Conservation (phyloP, 2,797 vertebrate species). For the Borostomias antarcticus region DNA sequence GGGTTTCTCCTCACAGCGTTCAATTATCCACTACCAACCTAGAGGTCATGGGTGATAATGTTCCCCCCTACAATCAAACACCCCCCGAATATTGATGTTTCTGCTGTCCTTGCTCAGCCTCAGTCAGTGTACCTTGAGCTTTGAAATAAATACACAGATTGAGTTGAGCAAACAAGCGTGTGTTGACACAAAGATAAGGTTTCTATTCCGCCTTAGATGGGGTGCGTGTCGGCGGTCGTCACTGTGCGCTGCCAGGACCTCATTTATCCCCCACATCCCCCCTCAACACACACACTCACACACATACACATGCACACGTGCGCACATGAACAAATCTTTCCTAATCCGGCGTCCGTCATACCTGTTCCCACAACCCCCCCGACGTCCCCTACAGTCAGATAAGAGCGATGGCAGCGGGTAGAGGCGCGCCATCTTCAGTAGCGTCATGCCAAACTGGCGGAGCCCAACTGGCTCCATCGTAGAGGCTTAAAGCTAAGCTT, state of each 20-base stretch:
- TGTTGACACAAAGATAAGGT: conserved; percentile 5
- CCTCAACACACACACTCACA: neutral
- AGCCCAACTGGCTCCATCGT: conserved; percentile 3
- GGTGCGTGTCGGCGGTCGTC: neutral
- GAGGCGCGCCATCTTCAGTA: conserved; percentile 20
- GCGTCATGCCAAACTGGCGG: neutral
- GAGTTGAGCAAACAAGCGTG: neutral
- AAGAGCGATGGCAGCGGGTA: conserved; percentile 34
- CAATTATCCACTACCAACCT: no score
- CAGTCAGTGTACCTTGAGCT: conserved; percentile 10
- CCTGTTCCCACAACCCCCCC: neutral
- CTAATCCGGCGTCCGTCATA: neutral
- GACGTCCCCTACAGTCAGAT: conserved; percentile 34
- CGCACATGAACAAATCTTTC: neutral
- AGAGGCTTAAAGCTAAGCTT: conserved; percentile 45
- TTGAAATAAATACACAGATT: conserved; percentile 8
- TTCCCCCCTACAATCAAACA: no score
- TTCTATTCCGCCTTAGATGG: neutral
- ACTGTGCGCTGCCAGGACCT: neutral
- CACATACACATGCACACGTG: no score
- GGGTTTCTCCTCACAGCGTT: neutral
- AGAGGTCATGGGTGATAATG: no score
- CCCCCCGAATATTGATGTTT: conserved; percentile 15
- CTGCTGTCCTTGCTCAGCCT: conserved; percentile 1
- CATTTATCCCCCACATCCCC: neutral